Conservation (phyloP, 2,888 invertebrate species). For the Melolontha melolontha region DNA sequence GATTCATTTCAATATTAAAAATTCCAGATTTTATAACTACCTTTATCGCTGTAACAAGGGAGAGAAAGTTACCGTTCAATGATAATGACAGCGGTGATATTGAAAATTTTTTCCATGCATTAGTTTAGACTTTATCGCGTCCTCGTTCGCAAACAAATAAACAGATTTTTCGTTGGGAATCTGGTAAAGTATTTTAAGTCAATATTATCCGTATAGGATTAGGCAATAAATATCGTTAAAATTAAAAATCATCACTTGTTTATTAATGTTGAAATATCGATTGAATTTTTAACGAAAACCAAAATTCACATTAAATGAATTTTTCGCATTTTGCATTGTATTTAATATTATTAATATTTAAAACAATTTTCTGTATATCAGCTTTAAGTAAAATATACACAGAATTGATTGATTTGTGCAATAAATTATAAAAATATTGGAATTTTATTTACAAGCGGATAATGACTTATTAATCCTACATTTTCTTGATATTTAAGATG, state of each 20-base stretch:
- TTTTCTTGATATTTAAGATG: too few species aligned
- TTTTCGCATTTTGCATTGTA: too few species aligned
- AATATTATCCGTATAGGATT: conserved; percentile 17
- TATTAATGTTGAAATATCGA: too few species aligned
- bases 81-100: conserved; percentile 6
- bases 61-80: not conserved
- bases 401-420: too few species aligned
- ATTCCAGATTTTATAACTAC: conserved; percentile 43
- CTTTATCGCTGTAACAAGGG: conserved; percentile 4
- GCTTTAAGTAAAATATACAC: too few species aligned
- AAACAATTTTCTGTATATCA: too few species aligned
- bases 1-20: conserved; percentile 42
- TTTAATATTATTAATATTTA: too few species aligned
- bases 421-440: too few species aligned
- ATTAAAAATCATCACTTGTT: conserved; percentile 9
- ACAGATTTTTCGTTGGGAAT: conserved; percentile 30
- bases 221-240: conserved; percentile 29
- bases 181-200: conserved; percentile 24
- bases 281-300: too few species aligned
- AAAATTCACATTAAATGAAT: too few species aligned
- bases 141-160: conserved; percentile 42
- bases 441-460: too few species aligned
- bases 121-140: conserved; percentile 28
- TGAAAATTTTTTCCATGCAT: conserved; percentile 11
- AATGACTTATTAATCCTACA: too few species aligned